Conservation (phyloP, 2,888 invertebrate species). For the Aphrophora alni region DNA sequence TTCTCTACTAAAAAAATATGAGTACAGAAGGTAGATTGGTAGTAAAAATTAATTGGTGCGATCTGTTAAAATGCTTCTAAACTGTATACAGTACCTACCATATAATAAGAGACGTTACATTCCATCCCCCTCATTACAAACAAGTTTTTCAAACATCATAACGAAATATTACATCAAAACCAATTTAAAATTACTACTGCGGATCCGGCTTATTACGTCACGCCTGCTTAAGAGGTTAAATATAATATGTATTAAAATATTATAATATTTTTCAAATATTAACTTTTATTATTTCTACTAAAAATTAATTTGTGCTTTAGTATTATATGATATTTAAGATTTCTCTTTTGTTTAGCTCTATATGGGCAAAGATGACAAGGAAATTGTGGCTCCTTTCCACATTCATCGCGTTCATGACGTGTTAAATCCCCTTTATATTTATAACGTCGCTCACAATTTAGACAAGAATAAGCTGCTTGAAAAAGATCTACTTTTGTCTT, state of each 20-base stretch:
- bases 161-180: no score
- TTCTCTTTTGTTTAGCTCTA: slow-evolving; percentile 59
- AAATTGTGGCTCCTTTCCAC: slow-evolving; percentile 56
- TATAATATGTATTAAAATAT: no score
- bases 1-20: neutral
- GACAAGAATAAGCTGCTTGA: neutral
- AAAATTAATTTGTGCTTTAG: no score
- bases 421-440: slow-evolving; percentile 46
- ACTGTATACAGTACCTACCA: no score
- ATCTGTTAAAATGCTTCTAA: neutral
- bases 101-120: neutral
- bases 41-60: neutral
- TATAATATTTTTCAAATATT: no score
- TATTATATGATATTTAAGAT: slow-evolving; percentile 39
- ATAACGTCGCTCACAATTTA: neutral
- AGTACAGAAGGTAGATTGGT: neutral
- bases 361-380: slow-evolving; percentile 57
- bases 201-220: no score
- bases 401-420: slow-evolving; percentile 62
- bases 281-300: no score
- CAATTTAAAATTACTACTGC: no score
- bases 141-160: neutral
- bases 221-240: no score
- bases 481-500: no score
- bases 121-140: neutral